Evolutionary conservation across 92 coral and sea anemone species (phyloP).

Genomic region (Umimayanthus kanabou): DNA sequence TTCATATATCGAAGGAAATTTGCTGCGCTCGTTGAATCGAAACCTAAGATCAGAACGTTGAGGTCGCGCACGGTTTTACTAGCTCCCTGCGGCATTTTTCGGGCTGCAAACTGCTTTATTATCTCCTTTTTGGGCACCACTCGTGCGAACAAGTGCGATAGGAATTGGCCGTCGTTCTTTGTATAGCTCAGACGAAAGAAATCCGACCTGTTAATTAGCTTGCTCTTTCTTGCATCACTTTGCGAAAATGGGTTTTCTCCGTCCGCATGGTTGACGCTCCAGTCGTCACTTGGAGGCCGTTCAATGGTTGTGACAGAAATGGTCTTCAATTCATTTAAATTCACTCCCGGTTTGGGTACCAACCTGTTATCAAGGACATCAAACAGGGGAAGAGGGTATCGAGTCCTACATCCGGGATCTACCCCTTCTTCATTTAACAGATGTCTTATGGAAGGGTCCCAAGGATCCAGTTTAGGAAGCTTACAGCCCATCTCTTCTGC

Average conservation of each 20-base stretch:
- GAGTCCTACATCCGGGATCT: slow-evolving; percentile 68
- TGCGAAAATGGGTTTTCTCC: slow-evolving; percentile 39
- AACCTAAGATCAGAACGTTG: slow-evolving; percentile 80
- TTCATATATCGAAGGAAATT: slow-evolving; percentile 85
- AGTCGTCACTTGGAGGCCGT: slow-evolving; percentile 49
- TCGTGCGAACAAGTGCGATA: slow-evolving; percentile 53
- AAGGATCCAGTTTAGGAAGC: slow-evolving; percentile 79
- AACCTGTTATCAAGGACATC: slow-evolving; percentile 69
- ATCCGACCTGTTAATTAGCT: slow-evolving; percentile 56
- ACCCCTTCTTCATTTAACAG: slow-evolving; percentile 73
- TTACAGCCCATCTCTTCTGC: slow-evolving; percentile 58
- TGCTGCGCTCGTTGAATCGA: slow-evolving; percentile 81
- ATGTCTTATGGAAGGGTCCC: slow-evolving; percentile 76
- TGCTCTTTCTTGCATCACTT: slow-evolving; percentile 26
- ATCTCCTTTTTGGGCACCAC: slow-evolving; percentile 53
- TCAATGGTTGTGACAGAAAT: slow-evolving; percentile 65
- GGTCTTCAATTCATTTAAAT: slow-evolving; percentile 18
- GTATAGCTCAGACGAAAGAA: slow-evolving; percentile 64
- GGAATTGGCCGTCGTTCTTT: slow-evolving; percentile 29
- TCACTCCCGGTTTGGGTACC: slow-evolving; percentile 48
- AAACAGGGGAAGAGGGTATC: slow-evolving; percentile 61
- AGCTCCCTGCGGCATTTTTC: neutral
- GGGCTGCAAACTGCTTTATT: slow-evolving; percentile 33
- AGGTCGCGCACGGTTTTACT: slow-evolving; percentile 38
- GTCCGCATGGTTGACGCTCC: slow-evolving; percentile 9